Base-by-base conservation (phyloP, 23 tunicate genomes). In the Styela clava region DNA sequence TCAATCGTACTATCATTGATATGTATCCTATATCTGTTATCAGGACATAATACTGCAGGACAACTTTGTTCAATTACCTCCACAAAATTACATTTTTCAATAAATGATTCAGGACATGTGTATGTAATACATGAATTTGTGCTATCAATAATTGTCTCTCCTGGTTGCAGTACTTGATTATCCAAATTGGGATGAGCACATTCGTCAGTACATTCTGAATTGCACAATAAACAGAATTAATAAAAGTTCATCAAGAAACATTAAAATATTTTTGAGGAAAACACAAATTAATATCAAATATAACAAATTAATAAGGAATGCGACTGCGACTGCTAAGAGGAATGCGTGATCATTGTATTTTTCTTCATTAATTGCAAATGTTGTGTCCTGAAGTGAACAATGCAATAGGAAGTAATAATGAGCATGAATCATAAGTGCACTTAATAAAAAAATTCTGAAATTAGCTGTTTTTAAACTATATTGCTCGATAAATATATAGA, bases 41-140 rank as follows among this genome's bases (percentile, higher is more conserved):
- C 63, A 27, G 82, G 82, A 78, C 82, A 78, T 16, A 18, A 16
- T 16, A 22, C n/a, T 18, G 71, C 16, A 18, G 71, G 31, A 25
- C 2, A 27, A 19, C n/a, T 18, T 25, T 25, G 16, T 1, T 67
- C 71, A 67, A 67, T 67, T 18, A 22, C n/a, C 16, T 67, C 71
- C 19, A 29, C n/a, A 1, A 16, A 25, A 67, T 67, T 67, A 67
- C 71, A 67, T 67, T 27, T 21, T 67, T 28, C 71, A 18, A 23
- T 0, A 1, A 22, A 16, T 16, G 16, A 16, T 67, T 27, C 16
- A 16, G 71, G 71, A 1, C 71, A 67, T 25, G 21, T 67, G 71
- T 67, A 67, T 27, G 71, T 67, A 22, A 67, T 67, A 23, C 71
- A 67, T 18, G 71, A 67, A 29, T 67, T 67, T 25, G 71, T 67